A percentile compares a stretch with the other conserved stretches of the same genome.
Evolutionary conservation across 2,888 invertebrate species (phyloP).

Genomic region (Tipula vernalis): DNA sequence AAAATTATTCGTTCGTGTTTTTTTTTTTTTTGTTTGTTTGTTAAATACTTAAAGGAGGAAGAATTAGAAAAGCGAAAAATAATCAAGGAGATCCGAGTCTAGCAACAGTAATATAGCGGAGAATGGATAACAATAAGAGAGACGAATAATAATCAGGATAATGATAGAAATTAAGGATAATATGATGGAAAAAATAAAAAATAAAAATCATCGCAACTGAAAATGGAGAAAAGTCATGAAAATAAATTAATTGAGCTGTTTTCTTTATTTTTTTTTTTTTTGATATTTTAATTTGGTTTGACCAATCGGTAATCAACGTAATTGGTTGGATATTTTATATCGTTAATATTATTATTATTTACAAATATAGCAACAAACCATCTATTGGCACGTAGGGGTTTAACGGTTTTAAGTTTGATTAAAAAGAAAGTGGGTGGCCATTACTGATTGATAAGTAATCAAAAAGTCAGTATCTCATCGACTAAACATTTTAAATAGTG

Average conservation of each 20-base stretch:
- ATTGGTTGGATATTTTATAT: not conserved
- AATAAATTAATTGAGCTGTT: not conserved
- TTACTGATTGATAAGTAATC: too few relatives aligned
- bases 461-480: too few relatives aligned
- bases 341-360: too few relatives aligned
- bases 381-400: too few relatives aligned
- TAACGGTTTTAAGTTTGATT: too few relatives aligned
- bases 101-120: not conserved
- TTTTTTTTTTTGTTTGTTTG: not conserved
- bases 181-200: not conserved
- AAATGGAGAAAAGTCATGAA: not conserved
- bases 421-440: too few relatives aligned
- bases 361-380: not conserved
- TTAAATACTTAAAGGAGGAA: not conserved
- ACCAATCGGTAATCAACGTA: not conserved
- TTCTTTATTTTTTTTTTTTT: not conserved
- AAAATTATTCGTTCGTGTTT: too few relatives aligned
- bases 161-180: not conserved
- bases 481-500: too few relatives aligned
- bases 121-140: not conserved
- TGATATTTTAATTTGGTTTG: not conserved
- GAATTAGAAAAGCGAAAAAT: not conserved
- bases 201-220: not conserved
- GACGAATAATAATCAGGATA: not conserved
- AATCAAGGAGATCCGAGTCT: not conserved